These are phyloP conservation scores for Melolontha melolontha DNA, from an alignment of 2,888 invertebrate species.

Conservation along the genomic window DNA sequence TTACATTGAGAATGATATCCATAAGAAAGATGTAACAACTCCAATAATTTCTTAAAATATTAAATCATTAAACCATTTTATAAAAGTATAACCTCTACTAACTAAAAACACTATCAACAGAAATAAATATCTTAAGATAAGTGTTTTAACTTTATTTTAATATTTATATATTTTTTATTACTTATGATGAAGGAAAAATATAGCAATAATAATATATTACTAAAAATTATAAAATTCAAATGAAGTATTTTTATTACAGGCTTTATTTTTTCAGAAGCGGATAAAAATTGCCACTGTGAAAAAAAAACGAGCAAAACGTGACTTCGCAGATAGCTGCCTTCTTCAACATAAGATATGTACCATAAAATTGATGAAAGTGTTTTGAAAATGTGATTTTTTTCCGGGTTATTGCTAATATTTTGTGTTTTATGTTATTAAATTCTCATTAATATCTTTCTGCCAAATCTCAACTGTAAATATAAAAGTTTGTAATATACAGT, in stretches of 20 bases:
- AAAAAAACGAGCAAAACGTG: slow-evolving; percentile 34
- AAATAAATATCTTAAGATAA: too few species aligned
- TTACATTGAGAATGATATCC: too few species aligned
- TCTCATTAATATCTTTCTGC: slow-evolving; percentile 7
- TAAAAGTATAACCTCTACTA: too few species aligned
- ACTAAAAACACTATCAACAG: too few species aligned
- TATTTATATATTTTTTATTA: too few species aligned
- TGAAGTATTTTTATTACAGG: slow-evolving; percentile 27
- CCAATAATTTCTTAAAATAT: too few species aligned
- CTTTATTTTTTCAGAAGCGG: slow-evolving; percentile 13
- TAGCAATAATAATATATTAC: not conserved
- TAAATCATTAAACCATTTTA: too few species aligned
- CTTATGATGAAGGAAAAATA: too few species aligned
- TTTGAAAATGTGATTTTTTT: slow-evolving; percentile 29
- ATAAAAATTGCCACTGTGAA: slow-evolving; percentile 28
- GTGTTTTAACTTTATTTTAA: too few species aligned
- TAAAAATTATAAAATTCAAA: slow-evolving; percentile 24
- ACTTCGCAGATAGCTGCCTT: slow-evolving; percentile 37
- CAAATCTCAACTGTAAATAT: too few species aligned
- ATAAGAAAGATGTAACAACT: too few species aligned
- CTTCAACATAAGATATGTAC: slow-evolving; percentile 29
- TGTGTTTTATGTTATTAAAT: not conserved
- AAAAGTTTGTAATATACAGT: too few species aligned
- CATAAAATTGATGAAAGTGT: slow-evolving; percentile 38
- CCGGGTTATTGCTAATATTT: slow-evolving; percentile 33